Conservation (phyloP, 2,888 invertebrate genomes). For the Neria commutata region DNA sequence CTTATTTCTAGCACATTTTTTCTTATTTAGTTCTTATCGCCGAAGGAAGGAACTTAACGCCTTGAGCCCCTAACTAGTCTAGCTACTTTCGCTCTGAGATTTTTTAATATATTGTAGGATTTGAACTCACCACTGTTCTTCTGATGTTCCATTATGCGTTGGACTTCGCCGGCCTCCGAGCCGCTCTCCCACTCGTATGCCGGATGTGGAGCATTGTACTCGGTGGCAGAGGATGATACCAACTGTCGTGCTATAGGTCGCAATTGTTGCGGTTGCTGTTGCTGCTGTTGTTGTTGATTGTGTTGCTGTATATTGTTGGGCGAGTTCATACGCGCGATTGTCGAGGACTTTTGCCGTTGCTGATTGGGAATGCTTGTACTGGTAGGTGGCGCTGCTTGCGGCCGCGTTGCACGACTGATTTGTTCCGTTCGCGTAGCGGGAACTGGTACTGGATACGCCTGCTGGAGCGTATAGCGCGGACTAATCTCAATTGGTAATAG, state of each 20-base stretch:
- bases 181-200: conserved; percentile 72
- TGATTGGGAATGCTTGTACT: conserved; percentile 18
- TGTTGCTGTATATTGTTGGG: conserved; percentile 27
- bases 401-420: neutral
- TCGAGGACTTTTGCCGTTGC: conserved; percentile 20
- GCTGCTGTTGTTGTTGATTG: conserved; percentile 20
- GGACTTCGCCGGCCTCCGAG: conserved; percentile 75
- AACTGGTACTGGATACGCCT: conserved; percentile 41
- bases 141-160: conserved; percentile 64
- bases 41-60: neutral
- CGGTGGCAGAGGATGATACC: conserved; percentile 8
- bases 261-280: conserved; percentile 32
- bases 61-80: neutral
- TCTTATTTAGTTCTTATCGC: too few relatives aligned
- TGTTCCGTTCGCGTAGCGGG: neutral
- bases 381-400: neutral
- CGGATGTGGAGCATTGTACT: conserved; percentile 21
- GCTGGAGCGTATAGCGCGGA: conserved; percentile 42
- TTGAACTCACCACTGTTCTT: conserved; percentile 33
- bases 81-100: conserved; percentile 26
- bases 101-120: conserved; percentile 30
- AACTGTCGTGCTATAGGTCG: conserved; percentile 28
- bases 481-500: conserved; percentile 41
- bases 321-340: conserved; percentile 11
- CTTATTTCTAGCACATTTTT: too few relatives aligned